Base-by-base conservation (phyloP, 2,888 invertebrate species). In the Hirtodrosophila histrioides region DNA sequence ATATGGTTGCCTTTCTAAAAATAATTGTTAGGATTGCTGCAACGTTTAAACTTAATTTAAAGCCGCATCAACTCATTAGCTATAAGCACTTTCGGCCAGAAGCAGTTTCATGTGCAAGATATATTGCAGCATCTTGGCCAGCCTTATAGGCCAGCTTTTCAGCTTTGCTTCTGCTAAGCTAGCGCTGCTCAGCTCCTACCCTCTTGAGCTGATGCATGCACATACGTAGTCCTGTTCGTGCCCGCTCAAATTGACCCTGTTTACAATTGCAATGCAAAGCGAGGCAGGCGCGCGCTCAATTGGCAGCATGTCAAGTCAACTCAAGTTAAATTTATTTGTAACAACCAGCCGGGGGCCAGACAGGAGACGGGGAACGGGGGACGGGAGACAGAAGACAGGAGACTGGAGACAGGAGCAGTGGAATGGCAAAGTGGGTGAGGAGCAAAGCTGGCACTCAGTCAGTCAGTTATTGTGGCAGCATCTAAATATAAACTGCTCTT, bases 401-500 rank as follows among this genome's bases (percentile, higher is more conserved):
- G 3, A 3, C 17, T 1, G 17, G 17, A 44, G 40, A 46, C 43
- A 36, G 31, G 35, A 44, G 48, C 6, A 27, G 27, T 27, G 27
- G 27, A 27, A 6, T 9, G 31, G 8, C 8, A 31, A 2, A 1
- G 7, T 8, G 31, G 31, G 17, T 1, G n/a, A 11, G n/a, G 3
- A 3, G 17, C 2, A 7, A 53, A 46, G 45, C 37, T 35, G 53
- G 45, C 24, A 35, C 29, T 51, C 43, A 57, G 45, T 39, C 44
- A 44, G 66, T 67, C 51, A 64, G 66, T 60, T 62, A 78, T 65
- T 69, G 71, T 62, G 68, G 55, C 61, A 61, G 37, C 62, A 67
- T 84, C 81, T 82, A 84, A 77, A 82, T 86, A 82, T 86, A 86
- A 80, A 83, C 80, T 71, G 67, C 74, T 66, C 81, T 83, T 54